These are phyloP conservation scores for Caenorhabditis drosophilae DNA, from an alignment of 2,888 invertebrate species.

Conservation along the genomic window DNA sequence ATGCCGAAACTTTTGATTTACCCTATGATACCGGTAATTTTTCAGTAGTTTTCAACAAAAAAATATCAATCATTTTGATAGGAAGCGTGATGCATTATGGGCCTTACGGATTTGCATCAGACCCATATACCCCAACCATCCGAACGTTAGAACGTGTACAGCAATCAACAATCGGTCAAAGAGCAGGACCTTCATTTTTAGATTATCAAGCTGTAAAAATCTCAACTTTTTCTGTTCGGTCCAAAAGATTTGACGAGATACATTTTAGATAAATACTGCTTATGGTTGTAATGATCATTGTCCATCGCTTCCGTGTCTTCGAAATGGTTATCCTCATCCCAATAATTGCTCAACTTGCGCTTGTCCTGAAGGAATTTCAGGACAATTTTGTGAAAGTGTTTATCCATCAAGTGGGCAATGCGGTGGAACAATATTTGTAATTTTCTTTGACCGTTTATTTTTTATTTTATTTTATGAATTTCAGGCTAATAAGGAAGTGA, in stretches of 20 bases:
- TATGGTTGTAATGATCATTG: slow-evolving; percentile 59
- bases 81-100: slow-evolving; percentile 65
- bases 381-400: slow-evolving; percentile 56
- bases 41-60: background rate
- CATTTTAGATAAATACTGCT: slow-evolving; percentile 61
- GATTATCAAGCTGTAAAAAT: slow-evolving; percentile 61
- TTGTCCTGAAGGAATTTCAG: slow-evolving; percentile 65
- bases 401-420: slow-evolving; percentile 51
- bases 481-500: slow-evolving; percentile 46
- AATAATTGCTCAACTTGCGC: slow-evolving; percentile 63
- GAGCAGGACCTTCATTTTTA: slow-evolving; percentile 65
- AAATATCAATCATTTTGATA: background rate
- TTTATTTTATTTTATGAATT: background rate
- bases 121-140: slow-evolving; percentile 64
- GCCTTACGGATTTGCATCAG: slow-evolving; percentile 64
- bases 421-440: slow-evolving; percentile 59
- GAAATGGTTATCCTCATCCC: slow-evolving; percentile 64
- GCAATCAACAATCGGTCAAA: slow-evolving; percentile 66
- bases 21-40: slow-evolving; percentile 64
- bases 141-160: slow-evolving; percentile 57
- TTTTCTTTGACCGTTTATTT: background rate
- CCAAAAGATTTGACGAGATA: too few species aligned
- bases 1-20: slow-evolving; percentile 61
- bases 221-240: background rate
- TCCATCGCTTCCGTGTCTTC: slow-evolving; percentile 28